phyloP scores from a whole-genome alignment of 2,797 vertebrate species.

The Halcyon leucocephala region DNA sequence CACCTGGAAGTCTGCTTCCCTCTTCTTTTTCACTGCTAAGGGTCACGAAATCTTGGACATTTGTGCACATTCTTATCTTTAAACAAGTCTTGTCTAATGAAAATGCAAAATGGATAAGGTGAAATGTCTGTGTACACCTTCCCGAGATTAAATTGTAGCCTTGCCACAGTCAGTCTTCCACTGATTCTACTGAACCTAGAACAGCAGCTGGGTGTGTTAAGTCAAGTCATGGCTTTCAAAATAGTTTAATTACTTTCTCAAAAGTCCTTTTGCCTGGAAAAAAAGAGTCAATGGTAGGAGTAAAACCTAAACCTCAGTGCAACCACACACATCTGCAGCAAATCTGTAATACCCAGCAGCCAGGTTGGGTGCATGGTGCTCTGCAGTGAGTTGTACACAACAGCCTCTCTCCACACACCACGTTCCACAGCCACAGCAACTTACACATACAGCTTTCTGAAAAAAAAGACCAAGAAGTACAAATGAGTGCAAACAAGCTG shows the following conservation, averaged over 20 bases:
- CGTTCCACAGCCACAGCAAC: fast-evolving
- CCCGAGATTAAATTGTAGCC: background rate
- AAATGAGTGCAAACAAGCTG: background rate
- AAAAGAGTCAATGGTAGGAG: background rate
- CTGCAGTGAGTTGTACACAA: fast-evolving
- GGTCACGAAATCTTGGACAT: background rate
- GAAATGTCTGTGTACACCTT: background rate
- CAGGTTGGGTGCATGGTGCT: background rate
- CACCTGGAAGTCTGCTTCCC: background rate
- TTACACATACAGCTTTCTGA: background rate
- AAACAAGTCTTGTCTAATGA: background rate
- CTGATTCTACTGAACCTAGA: background rate
- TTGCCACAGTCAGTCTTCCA: background rate
- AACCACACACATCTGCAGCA: background rate
- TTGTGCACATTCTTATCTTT: background rate
- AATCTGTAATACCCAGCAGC: background rate
- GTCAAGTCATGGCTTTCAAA: background rate
- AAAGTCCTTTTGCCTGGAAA: background rate
- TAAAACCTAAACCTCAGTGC: background rate
- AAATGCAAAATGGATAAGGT: background rate
- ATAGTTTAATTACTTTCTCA: background rate
- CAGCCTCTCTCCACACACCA: background rate
- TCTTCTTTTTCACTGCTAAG: background rate
- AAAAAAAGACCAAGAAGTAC: background rate
- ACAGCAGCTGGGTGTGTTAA: background rate